phyloP scores from a whole-genome alignment of 1,140 invertebrate species.

The Drosophila bocki region DNA sequence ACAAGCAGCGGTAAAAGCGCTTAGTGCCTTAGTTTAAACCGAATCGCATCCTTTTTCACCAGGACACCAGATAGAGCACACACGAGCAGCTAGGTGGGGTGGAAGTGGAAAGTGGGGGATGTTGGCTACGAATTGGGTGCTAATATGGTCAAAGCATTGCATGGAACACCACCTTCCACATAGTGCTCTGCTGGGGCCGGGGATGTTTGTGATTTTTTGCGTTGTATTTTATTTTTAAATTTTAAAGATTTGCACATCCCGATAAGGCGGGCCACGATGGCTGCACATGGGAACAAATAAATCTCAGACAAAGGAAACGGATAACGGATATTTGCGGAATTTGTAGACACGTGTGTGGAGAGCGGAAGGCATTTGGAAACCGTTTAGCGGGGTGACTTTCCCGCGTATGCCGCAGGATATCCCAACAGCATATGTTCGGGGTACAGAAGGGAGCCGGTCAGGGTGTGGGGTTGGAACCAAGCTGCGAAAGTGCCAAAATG shows the following conservation, averaged over 20 bases:
- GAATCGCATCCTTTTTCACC: conserved; percentile 47
- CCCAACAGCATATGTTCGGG: not conserved
- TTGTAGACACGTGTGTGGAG: conserved; percentile 74
- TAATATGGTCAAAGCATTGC: conserved; percentile 77
- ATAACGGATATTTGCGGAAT: conserved; percentile 83
- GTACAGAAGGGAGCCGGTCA: not conserved
- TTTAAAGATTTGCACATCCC: conserved; percentile 76
- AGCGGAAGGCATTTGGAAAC: conserved; percentile 66
- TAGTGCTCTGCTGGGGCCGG: conserved; percentile 13
- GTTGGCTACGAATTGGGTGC: conserved; percentile 64
- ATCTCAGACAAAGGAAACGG: conserved; percentile 78
- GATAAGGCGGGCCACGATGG: conserved; percentile 47
- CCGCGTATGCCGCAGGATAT: conserved; percentile 46
- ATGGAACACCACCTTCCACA: conserved; percentile 23
- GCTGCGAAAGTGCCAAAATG: conserved; percentile 74
- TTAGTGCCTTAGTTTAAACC: conserved; percentile 83
- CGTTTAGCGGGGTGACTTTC: conserved; percentile 64
- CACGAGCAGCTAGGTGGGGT: conserved; percentile 15
- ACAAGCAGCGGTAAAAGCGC: conserved; percentile 66
- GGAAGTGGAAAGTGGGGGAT: conserved; percentile 17
- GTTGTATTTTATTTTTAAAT: conserved; percentile 66
- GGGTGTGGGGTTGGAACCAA: not conserved
- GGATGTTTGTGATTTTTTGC: conserved; percentile 39
- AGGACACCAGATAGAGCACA: conserved; percentile 60
- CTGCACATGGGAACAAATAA: conserved; percentile 60